phyloP scores from a whole-genome alignment of 2,113 vertebrate genomes.

The Grus americana region DNA sequence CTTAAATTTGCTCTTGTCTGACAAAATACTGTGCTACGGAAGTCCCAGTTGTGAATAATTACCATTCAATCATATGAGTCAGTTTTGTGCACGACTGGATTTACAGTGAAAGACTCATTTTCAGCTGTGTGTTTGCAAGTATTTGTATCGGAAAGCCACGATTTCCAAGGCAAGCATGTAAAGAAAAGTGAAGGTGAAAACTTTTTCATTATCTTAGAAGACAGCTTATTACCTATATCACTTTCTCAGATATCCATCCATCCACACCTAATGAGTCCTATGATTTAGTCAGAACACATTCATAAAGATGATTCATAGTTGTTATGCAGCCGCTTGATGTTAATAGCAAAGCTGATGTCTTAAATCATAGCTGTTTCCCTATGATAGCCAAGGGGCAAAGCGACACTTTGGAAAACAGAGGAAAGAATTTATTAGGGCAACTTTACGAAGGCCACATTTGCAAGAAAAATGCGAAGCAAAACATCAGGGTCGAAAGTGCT shows the following conservation, averaged over 20 bases:
- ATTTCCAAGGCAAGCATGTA: not conserved
- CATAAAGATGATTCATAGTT: constrained; percentile 67
- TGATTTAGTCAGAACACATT: constrained; percentile 59
- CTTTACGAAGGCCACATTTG: constrained; percentile 33
- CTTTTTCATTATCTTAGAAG: constrained; percentile 39
- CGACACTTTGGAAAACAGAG: constrained; percentile 51
- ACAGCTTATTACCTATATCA: constrained; percentile 25
- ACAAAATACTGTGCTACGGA: not conserved
- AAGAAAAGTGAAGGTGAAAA: constrained; percentile 31
- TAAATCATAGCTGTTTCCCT: constrained; percentile 72
- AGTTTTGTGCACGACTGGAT: not conserved
- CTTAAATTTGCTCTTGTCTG: not conserved
- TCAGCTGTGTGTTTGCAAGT: not conserved
- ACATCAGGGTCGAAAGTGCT: not conserved
- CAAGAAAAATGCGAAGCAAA: constrained; percentile 49
- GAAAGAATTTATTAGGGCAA: constrained; percentile 46
- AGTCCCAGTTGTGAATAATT: not conserved
- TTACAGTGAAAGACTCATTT: not conserved
- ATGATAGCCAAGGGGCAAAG: constrained; percentile 65
- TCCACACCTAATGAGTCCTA: constrained; percentile 64
- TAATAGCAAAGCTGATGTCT: constrained; percentile 63
- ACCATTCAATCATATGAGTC: not conserved
- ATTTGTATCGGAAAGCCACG: not conserved
- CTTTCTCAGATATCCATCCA: constrained; percentile 39
- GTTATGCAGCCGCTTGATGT: constrained; percentile 61